These are phyloP conservation scores for Cinclus mexicanus DNA, from an alignment of 2,113 vertebrate species.

Conservation along the genomic window DNA sequence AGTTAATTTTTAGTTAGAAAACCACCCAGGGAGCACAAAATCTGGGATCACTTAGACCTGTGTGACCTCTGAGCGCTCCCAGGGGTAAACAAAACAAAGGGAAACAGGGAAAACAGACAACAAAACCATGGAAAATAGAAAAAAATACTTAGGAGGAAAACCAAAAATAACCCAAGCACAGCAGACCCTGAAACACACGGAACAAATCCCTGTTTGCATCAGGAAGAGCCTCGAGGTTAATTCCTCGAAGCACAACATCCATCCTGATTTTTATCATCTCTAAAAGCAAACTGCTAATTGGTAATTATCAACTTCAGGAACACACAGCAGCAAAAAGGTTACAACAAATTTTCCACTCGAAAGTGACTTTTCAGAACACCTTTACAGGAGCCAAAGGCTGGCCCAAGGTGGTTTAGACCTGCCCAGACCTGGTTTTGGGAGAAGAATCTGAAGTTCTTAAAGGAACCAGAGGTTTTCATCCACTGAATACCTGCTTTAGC, in stretches of 20 bases:
- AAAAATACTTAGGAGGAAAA: neutral
- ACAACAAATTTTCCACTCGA: neutral
- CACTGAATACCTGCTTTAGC: neutral
- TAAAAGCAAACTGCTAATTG: neutral
- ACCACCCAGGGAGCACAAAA: neutral
- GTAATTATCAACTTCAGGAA: neutral
- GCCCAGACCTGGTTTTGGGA: neutral
- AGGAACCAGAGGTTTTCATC: neutral
- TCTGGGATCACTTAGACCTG: neutral
- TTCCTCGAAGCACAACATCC: neutral
- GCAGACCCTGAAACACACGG: neutral
- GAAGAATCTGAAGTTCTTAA: neutral
- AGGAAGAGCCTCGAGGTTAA: neutral
- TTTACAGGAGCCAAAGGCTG: neutral
- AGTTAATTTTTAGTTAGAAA: neutral
- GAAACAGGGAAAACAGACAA: neutral
- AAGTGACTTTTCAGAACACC: neutral
- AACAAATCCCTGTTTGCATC: neutral
- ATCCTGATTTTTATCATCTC: neutral
- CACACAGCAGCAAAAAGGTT: neutral
- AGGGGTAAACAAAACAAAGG: neutral
- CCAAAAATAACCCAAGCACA: neutral
- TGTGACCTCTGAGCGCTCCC: neutral
- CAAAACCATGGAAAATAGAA: fast-evolving
- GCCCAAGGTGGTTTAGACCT: neutral